phyloP scores from a whole-genome alignment of 2,888 invertebrate genomes.

The Epistrophe eligans region DNA sequence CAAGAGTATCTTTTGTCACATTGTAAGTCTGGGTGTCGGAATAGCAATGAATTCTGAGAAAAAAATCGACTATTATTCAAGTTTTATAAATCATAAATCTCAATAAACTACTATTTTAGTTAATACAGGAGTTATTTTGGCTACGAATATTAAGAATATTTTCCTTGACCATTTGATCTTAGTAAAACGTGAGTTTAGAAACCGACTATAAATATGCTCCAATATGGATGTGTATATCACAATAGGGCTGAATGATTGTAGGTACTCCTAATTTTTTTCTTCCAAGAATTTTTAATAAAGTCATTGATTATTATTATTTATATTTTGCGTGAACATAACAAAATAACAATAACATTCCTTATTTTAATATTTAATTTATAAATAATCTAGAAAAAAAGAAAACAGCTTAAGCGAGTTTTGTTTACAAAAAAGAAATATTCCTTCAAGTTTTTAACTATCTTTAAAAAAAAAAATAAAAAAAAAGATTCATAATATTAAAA shows the following conservation, averaged over 20 bases:
- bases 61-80: no score
- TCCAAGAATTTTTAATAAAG: neutral
- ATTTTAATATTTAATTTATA: neutral
- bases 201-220: no score
- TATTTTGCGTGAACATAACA: neutral
- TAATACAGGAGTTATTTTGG: no score
- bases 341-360: neutral
- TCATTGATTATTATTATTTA: neutral
- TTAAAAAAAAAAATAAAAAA: conserved; percentile 67
- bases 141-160: no score
- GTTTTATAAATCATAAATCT: no score
- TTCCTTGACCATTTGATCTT: no score
- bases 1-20: no score
- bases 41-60: no score
- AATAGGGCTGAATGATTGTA: neutral
- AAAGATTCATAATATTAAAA: conserved; percentile 66
- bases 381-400: conserved; percentile 2
- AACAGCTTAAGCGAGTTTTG: conserved; percentile 8
- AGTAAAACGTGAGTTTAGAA: no score
- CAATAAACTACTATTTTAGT: no score
- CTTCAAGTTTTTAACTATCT: conserved; percentile 46
- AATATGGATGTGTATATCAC: no score
- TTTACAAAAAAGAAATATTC: conserved; percentile 33
- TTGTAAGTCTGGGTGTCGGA: no score
- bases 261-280: neutral